Evolutionary conservation across 2,113 vertebrate species (phyloP), one percentile per base, ranked within the genome.

Genomic region (Urocitellus parryii): DNA sequence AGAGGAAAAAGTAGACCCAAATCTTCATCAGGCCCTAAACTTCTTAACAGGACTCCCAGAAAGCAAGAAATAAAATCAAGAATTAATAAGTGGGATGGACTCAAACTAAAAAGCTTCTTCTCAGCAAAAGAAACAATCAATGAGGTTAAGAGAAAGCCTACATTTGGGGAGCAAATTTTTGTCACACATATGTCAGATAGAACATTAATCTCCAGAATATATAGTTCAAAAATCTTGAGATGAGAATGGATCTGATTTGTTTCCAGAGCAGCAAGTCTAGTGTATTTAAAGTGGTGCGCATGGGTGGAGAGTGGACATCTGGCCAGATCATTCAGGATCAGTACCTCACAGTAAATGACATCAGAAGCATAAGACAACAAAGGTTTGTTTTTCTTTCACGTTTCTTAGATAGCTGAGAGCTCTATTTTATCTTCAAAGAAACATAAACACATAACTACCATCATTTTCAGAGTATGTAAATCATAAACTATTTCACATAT

Each of bases 401-500:
- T 25, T 77, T 18, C 61, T 51, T 48, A 63, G 48, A 74, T 86
- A 86, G 16, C 32, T 63, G 34, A 65, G 39, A 85, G 39, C 2
- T 85, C 51, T 42, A 39, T 86, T 91, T 53, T 86, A 79, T 51
- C 48, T 56, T 81, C 72, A 78, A 72, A 80, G 45, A 84, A 4
- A 39, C 8, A 74, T 14, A 25, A 20, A 48, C 20, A 29, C 2
- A 39, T 48, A 91, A 45, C 5, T 53, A 53, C 6, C 53, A 65
- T 74, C 27, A 73, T 48, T 96, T 70, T 85, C 8, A 34, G 18
- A 42, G 14, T 68, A 34, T 58, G 14, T 32, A 5, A 73, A 24
- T 63, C 4, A 78, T 45, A 53, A 25, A 37, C 11, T 25, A 97
- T 94, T 97, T 98, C 97, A 83, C 94, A 88, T 68, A 88, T 97